Percentiles rank a stretch among this genome's conserved stretches.
Conservation (phyloP, 2,888 invertebrate species). For the Pomacea canaliculata region DNA sequence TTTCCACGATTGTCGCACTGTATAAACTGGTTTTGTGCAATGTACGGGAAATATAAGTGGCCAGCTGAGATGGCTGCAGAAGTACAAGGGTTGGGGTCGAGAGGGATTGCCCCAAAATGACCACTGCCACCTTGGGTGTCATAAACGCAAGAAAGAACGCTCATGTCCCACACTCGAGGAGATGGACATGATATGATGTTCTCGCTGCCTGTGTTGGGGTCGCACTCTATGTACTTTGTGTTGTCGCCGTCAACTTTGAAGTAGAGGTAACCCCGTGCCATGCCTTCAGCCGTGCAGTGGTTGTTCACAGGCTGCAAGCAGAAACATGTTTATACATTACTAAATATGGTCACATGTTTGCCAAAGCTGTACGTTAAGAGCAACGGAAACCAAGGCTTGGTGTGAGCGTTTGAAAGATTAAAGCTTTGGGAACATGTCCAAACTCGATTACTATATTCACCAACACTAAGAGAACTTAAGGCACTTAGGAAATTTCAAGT, state of each 20-base stretch:
- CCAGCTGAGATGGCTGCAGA: neutral
- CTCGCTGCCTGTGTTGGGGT: constrained; percentile 16
- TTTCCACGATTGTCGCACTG: constrained; percentile 55
- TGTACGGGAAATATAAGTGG: constrained; percentile 23
- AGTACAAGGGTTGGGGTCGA: constrained; percentile 36
- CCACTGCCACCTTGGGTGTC: neutral
- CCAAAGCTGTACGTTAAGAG: too few relatives aligned
- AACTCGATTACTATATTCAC: too few relatives aligned
- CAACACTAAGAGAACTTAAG: too few relatives aligned
- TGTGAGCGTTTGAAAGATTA: too few relatives aligned
- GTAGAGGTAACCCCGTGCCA: constrained; percentile 47
- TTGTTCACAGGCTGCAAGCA: constrained; percentile 21
- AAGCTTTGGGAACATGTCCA: too few relatives aligned
- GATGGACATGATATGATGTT: constrained; percentile 21
- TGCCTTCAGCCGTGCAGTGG: constrained; percentile 51
- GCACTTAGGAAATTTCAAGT: too few relatives aligned
- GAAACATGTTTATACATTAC: too few relatives aligned
- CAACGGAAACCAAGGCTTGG: too few relatives aligned
- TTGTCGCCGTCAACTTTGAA: constrained; percentile 42
- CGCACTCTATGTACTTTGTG: constrained; percentile 26
- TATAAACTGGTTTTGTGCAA: constrained; percentile 52
- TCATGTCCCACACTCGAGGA: constrained; percentile 49
- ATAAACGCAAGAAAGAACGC: constrained; percentile 44
- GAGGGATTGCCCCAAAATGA: neutral
- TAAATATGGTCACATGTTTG: too few relatives aligned